Conservation (phyloP, 2,797 vertebrate genomes). For the Rhabdomys pumilio region DNA sequence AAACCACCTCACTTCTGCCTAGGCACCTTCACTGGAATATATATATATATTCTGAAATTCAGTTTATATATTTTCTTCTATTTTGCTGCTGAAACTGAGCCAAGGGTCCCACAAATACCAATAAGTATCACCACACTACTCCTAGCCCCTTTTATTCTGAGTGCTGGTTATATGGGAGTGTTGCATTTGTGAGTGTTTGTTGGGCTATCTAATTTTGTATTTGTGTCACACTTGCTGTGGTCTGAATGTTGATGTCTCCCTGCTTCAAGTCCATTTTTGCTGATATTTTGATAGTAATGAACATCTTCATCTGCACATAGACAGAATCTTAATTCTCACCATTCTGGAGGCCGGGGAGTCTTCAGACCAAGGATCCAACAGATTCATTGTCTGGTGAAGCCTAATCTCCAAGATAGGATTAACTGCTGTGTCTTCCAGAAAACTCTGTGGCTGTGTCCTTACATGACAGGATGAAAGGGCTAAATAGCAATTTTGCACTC, state of each 20-base stretch:
- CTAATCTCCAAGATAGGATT: neutral
- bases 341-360: neutral
- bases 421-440: neutral
- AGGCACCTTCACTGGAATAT: neutral
- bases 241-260: neutral
- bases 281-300: neutral
- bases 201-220: neutral
- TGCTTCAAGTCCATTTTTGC: neutral
- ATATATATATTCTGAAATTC: neutral
- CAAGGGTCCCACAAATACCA: neutral
- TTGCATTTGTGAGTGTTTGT: neutral
- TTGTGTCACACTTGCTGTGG: neutral
- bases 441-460: neutral
- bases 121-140: neutral
- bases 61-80: neutral
- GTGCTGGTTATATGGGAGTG: neutral
- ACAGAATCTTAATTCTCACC: neutral
- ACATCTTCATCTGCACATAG: neutral
- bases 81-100: neutral
- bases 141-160: neutral
- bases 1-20: neutral
- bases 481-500: neutral
- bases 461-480: neutral
- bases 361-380: neutral
- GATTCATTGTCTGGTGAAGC: neutral